Percentiles rank a stretch among this genome's conserved stretches.
Evolutionary conservation across 2,797 vertebrate genomes (phyloP).

Genomic region (Furcifer pardalis): DNA sequence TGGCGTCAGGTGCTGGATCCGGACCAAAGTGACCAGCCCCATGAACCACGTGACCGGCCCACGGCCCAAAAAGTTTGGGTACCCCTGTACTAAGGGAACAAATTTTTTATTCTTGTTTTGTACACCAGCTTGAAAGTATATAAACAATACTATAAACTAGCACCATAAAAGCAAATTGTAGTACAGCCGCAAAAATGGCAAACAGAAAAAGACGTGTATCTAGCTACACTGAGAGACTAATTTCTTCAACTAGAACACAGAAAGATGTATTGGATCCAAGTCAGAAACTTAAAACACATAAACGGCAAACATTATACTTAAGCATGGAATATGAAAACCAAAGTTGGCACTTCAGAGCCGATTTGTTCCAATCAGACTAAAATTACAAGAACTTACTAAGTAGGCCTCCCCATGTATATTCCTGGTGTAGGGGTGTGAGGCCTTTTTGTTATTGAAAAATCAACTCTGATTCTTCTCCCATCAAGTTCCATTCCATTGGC

Average conservation of each 20-base stretch:
- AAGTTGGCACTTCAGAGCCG: background rate
- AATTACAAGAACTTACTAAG: slow-evolving; percentile 85
- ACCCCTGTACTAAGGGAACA: too few species aligned
- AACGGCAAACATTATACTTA: too few species aligned
- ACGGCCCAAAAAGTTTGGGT: too few species aligned
- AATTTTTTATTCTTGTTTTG: background rate
- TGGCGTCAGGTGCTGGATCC: too few species aligned
- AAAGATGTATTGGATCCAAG: background rate
- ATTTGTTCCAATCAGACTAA: background rate
- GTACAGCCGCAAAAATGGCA: too few species aligned
- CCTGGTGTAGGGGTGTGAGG: slow-evolving; percentile 96
- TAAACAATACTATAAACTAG: background rate
- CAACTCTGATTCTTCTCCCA: slow-evolving; percentile 92
- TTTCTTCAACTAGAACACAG: background rate
- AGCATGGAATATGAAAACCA: background rate
- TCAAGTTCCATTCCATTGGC: slow-evolving; percentile 98
- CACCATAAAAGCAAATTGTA: too few species aligned
- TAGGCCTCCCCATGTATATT: slow-evolving; percentile 97
- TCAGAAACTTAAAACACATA: background rate
- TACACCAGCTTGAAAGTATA: background rate
- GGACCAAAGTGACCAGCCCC: too few species aligned
- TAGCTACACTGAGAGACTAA: background rate
- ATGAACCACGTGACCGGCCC: too few species aligned
- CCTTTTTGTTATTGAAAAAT: slow-evolving; percentile 96
- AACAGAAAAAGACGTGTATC: background rate